Evolutionary conservation across 2,888 invertebrate genomes (phyloP).

Genomic region (Diaprepes abbreviatus): DNA sequence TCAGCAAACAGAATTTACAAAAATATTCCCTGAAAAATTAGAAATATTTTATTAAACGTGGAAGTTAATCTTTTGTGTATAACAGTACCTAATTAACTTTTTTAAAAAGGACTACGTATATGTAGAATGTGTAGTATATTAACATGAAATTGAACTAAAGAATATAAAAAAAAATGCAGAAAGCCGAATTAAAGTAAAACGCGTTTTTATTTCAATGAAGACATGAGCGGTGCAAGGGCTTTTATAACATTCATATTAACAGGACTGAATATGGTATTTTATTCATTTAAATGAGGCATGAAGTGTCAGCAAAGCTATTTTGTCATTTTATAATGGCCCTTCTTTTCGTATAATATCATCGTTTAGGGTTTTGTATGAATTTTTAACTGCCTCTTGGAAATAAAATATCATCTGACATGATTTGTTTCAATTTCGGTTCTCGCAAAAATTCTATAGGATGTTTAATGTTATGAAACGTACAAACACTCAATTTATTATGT

Average conservation of each 20-base stretch:
- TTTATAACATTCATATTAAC: conserved; percentile 1
- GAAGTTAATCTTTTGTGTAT: conserved; percentile 19
- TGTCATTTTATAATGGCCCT: conserved; percentile 59
- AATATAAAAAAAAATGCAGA: neutral
- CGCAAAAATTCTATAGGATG: too few relatives aligned
- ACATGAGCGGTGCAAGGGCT: neutral
- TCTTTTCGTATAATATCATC: conserved; percentile 58
- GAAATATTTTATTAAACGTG: conserved; percentile 22
- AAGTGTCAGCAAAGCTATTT: conserved; percentile 58
- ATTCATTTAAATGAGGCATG: conserved; percentile 61
- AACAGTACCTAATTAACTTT: conserved; percentile 10
- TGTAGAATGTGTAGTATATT: neutral
- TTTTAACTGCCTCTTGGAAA: conserved; percentile 49
- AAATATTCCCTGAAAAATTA: conserved; percentile 21
- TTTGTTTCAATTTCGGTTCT: conserved; percentile 6
- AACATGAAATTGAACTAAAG: neutral
- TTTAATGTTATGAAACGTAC: too few relatives aligned
- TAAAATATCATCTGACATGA: neutral
- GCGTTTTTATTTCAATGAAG: neutral
- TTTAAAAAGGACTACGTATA: neutral
- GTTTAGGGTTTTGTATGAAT: conserved; percentile 57
- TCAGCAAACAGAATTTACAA: conserved; percentile 17
- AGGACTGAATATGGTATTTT: conserved; percentile 34
- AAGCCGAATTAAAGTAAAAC: neutral
- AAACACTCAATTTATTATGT: too few relatives aligned